Percentiles rank a stretch among this genome's conserved stretches.
phyloP scores from a whole-genome alignment of 2,113 vertebrate species.

The Catharus fuscescens region DNA sequence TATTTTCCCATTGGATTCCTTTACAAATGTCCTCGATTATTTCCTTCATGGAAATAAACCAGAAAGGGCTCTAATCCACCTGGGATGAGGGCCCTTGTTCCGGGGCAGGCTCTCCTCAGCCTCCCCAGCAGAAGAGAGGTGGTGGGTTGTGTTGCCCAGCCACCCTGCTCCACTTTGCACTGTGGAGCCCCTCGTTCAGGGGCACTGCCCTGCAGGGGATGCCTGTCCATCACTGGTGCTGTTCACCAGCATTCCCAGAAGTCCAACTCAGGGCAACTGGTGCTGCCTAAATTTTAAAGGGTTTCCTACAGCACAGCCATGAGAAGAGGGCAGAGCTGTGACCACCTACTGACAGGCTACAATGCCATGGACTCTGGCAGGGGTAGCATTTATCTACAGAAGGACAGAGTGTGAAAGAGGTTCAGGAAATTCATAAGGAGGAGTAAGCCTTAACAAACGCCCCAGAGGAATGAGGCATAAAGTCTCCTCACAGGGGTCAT shows the following conservation, averaged over 20 bases:
- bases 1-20: background rate
- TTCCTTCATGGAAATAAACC: background rate
- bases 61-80: background rate
- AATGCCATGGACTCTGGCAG: background rate
- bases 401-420: background rate
- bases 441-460: background rate
- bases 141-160: background rate
- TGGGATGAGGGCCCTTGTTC: background rate
- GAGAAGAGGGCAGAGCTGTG: background rate
- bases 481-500: background rate
- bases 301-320: background rate
- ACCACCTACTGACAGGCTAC: background rate
- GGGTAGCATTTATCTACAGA: background rate
- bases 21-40: background rate
- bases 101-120: background rate
- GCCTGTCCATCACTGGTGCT: background rate
- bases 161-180: accelerated
- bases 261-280: background rate
- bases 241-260: background rate
- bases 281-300: background rate
- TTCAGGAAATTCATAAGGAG: background rate
- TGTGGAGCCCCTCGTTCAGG: background rate
- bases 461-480: background rate
- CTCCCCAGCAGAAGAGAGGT: background rate
- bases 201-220: no score